These are phyloP conservation scores for Ia io DNA, from an alignment of 2,113 vertebrate species.

Conservation along the genomic window DNA sequence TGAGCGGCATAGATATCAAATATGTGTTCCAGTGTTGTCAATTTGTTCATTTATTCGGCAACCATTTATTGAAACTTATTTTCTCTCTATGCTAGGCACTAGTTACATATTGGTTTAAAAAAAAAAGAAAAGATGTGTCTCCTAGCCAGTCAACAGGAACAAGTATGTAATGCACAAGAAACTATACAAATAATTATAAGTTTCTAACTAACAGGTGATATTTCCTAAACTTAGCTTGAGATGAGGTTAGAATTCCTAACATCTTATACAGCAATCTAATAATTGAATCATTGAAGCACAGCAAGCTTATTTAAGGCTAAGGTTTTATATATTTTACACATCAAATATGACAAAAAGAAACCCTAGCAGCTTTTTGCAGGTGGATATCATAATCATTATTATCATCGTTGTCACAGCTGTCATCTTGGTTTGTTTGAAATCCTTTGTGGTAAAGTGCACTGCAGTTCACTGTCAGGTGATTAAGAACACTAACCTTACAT, in stretches of 20 bases:
- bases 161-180: not conserved
- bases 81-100: not conserved
- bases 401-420: not conserved
- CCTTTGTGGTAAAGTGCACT: not conserved
- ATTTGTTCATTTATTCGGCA: not conserved
- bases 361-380: not conserved
- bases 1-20: not conserved
- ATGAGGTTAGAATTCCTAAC: not conserved
- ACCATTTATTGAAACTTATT: not conserved
- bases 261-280: not conserved
- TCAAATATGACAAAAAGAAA: not conserved
- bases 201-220: not conserved
- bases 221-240: not conserved
- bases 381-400: not conserved
- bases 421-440: not conserved
- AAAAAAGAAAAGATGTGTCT: not conserved
- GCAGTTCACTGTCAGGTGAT: not conserved
- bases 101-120: not conserved
- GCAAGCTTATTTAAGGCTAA: not conserved
- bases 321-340: not conserved
- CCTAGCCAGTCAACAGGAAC: not conserved
- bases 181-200: not conserved
- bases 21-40: not conserved
- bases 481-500: not conserved
- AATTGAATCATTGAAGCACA: not conserved